phyloP scores from a whole-genome alignment of 2,797 vertebrate species.

The Sardinella longiceps region DNA sequence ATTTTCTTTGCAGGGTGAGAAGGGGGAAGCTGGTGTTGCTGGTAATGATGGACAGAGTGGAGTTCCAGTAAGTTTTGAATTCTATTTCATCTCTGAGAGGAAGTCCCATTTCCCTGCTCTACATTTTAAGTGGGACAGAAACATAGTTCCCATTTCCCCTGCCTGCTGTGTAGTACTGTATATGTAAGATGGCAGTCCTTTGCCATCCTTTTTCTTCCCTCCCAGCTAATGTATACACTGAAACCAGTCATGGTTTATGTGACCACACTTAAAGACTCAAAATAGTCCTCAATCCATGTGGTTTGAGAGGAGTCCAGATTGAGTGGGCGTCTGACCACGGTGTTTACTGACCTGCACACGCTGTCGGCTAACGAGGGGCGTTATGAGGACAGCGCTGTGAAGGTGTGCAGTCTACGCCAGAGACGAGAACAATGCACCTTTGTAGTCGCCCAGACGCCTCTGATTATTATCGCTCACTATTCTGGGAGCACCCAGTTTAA shows the following conservation, averaged over 20 bases:
- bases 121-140: not conserved
- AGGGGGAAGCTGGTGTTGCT: slow-evolving; percentile 40
- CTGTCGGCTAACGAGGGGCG: not conserved
- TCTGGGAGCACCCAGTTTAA: not conserved
- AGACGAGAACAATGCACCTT: not conserved
- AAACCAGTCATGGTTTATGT: not conserved
- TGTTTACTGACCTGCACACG: slow-evolving; percentile 38
- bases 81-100: not conserved
- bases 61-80: slow-evolving; percentile 50
- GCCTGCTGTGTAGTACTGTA: too few relatives aligned
- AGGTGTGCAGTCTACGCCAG: not conserved
- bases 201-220: not conserved
- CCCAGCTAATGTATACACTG: slow-evolving; percentile 7
- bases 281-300: slow-evolving; percentile 6
- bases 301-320: slow-evolving; percentile 29
- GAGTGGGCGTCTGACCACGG: slow-evolving; percentile 24
- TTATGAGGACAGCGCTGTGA: not conserved
- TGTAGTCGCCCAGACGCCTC: slow-evolving; percentile 7
- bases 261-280: slow-evolving; percentile 29
- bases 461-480: slow-evolving; percentile 15
- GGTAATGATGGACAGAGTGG: slow-evolving; percentile 56
- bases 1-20: slow-evolving; percentile 53
- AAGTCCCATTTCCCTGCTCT: not conserved
- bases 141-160: too few relatives aligned
- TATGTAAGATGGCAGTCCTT: too few relatives aligned